phyloP scores from a whole-genome alignment of 1,140 invertebrate genomes.

The Drosophila sucinea region DNA sequence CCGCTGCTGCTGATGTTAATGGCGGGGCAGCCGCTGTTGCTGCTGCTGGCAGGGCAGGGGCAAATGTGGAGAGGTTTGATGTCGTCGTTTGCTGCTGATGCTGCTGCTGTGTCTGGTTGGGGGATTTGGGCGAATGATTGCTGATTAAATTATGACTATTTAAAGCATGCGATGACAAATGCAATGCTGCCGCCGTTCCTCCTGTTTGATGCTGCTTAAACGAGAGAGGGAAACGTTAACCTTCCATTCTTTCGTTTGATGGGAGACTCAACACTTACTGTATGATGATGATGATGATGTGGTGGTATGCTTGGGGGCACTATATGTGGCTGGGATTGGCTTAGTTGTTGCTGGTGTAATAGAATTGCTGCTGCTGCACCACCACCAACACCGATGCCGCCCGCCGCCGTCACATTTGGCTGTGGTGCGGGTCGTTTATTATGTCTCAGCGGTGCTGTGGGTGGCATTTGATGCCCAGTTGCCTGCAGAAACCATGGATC shows the following conservation, averaged over 20 bases:
- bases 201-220: conserved; percentile 60
- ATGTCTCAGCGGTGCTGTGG: conserved; percentile 79
- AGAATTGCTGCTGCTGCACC: conserved; percentile 41
- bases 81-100: conserved; percentile 47
- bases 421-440: conserved; percentile 82
- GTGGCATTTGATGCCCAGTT: conserved; percentile 82
- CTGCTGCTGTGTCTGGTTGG: conserved; percentile 76
- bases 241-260: conserved; percentile 8
- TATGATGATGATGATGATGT: conserved; percentile 78
- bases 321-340: conserved; percentile 82
- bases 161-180: conserved; percentile 82
- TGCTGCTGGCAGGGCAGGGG: conserved; percentile 47
- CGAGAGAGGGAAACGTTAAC: conserved; percentile 28
- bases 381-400: conserved; percentile 18
- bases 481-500: conserved; percentile 83
- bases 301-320: conserved; percentile 80
- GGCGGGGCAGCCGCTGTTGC: conserved; percentile 18
- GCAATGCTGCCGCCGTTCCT: conserved; percentile 63
- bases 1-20: conserved; percentile 26
- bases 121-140: conserved; percentile 83
- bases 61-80: conserved; percentile 62
- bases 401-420: conserved; percentile 58
- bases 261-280: conserved; percentile 41
- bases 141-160: conserved; percentile 83
- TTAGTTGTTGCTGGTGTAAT: conserved; percentile 74